phyloP scores from a whole-genome alignment of 1,140 invertebrate genomes.

The Panagrolaimus sp. region DNA sequence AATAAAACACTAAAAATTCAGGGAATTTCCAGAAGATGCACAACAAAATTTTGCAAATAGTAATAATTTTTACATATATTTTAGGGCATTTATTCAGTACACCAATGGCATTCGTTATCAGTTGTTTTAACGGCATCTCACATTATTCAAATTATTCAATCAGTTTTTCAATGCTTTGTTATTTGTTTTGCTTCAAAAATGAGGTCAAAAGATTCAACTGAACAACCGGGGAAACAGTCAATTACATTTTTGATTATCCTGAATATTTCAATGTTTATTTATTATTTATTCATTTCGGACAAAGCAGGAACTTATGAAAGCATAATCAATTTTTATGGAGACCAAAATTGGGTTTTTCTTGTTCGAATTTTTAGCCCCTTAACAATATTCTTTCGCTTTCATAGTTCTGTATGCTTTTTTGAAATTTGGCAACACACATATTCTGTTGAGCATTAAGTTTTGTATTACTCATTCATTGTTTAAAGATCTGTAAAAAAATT shows the following conservation, averaged over 20 bases:
- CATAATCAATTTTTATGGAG: slow-evolving; percentile 26
- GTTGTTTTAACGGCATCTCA: slow-evolving; percentile 43
- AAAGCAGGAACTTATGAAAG: slow-evolving; percentile 44
- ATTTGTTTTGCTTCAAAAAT: slow-evolving; percentile 48
- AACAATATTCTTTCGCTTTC: slow-evolving; percentile 50
- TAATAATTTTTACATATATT: too few species aligned
- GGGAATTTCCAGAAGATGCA: too few species aligned
- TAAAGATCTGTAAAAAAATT: too few species aligned
- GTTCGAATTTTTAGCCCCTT: slow-evolving; percentile 54
- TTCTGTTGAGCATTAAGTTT: slow-evolving; percentile 21
- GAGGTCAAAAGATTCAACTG: too few species aligned
- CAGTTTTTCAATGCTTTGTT: slow-evolving; percentile 54
- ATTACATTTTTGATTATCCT: slow-evolving; percentile 58
- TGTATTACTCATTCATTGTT: too few species aligned
- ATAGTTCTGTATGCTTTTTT: slow-evolving; percentile 38
- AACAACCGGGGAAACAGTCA: slow-evolving; percentile 57
- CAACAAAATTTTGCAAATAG: too few species aligned
- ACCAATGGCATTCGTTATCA: slow-evolving; percentile 21
- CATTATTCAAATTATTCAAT: slow-evolving; percentile 51
- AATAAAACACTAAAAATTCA: too few species aligned
- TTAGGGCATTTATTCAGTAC: too few species aligned
- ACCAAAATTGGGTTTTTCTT: slow-evolving; percentile 45
- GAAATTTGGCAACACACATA: slow-evolving; percentile 49
- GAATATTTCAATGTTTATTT: slow-evolving; percentile 58
- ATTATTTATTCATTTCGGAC: slow-evolving; percentile 55